Conservation (phyloP, 2,113 vertebrate species). For the Malurus melanocephalus region DNA sequence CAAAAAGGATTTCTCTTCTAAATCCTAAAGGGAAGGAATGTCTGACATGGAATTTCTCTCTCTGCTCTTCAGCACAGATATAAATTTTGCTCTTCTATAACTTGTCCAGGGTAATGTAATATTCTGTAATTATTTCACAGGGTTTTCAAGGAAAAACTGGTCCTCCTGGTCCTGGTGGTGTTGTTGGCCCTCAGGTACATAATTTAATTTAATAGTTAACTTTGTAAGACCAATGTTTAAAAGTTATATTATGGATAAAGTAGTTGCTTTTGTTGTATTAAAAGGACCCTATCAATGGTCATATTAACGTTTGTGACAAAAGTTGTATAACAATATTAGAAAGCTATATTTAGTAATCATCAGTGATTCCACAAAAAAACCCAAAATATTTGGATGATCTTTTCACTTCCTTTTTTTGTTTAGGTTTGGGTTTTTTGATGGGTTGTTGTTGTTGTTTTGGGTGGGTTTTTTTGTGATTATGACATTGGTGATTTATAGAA, state of each 20-base stretch:
- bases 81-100: neutral
- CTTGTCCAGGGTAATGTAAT: neutral
- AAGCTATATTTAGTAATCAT: neutral
- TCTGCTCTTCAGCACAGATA: neutral
- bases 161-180: constrained; percentile 94
- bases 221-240: neutral
- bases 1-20: neutral
- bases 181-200: constrained; percentile 93
- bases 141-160: constrained; percentile 99
- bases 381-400: neutral
- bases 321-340: neutral
- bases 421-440: neutral
- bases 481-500: neutral
- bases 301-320: neutral
- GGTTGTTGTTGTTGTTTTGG: neutral
- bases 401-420: neutral
- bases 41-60: neutral
- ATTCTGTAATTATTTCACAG: constrained; percentile 67
- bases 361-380: neutral
- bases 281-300: neutral
- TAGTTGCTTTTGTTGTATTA: neutral
- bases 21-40: neutral
- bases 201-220: neutral
- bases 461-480: neutral
- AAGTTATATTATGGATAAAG: neutral